Base-by-base conservation (phyloP, 2,113 vertebrate species). In the Fregata magnificens region DNA sequence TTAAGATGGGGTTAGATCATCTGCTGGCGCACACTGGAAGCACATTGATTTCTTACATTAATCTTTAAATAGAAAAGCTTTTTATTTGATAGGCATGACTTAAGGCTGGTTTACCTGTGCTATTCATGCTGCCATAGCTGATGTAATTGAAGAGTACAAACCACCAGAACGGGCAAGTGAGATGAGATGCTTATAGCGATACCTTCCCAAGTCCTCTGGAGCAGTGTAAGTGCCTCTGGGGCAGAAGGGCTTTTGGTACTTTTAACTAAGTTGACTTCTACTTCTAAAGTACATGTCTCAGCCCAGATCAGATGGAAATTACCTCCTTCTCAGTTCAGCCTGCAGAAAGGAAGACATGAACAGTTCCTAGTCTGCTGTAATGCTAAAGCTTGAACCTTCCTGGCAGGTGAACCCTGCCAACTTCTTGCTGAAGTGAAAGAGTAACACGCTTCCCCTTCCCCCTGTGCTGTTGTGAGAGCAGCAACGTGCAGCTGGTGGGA, bases 1-100 rank as follows among this genome's bases (percentile, higher is more conserved):
- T 77, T 87, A 71, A 85, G 58, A 74, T 18, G 52, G 42, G 63
- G 38, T 95, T 97, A 91, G 93, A 88, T 94, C 96, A 95, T 95
- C 86, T 87, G 20, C 67, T 97, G 95, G 84, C 86, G 82, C 67
- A 47, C 2, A 0, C 78, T 70, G 50, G 78, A 71, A 76, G 55
- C 53, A 44, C 86, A 90, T 73, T 93, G 86, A 95, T 95, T 93
- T 93, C 73, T 94, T 71, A 82, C 82, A 77, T 71, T 73, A 91
- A 79, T 94, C 91, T 95, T 91, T 86, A 97, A 90, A 80, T 78
- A 93, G 87, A 63, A 93, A 58, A 82, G 66, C 50, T 62, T 82
- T 94, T 85, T 69, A 77, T 88, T 85, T 82, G 80, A 86, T 78
- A 82, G 69, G 72, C 69, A 18, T 89, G 83, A 72, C 81, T 85